Base-by-base conservation (phyloP, 2,113 vertebrate species). In the Archilochus colubris region DNA sequence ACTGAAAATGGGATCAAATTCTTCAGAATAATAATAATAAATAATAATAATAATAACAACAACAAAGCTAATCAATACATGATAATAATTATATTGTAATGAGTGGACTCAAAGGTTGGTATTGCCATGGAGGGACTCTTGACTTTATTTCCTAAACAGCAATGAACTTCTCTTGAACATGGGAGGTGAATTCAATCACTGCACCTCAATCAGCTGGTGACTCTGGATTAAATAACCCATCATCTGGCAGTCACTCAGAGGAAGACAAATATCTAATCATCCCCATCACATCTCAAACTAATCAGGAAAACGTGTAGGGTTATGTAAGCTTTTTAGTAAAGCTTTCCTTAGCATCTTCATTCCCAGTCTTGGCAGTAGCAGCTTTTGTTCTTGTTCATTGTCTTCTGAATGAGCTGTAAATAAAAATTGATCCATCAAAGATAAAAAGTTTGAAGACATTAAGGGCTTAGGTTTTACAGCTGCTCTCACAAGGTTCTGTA, bases 41-140 rank as follows among this genome's bases (percentile, higher is more conserved):
- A 38, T 38, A 2, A 38, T 10, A 38, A 38, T 82, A 62, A 16
- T 54, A 72, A 64, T 23, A 57, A 64, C 23, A 57, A 57, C 15
- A 59, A 10, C 2, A 54, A 2, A 24, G 38, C 1, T 61, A 33
- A 59, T 67, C 70, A 67, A 54, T 54, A 30, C 0, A 1, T 36
- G 3, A 2, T 0, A 1, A 15, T 40, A 72, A n/a, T 9, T 10
- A 54, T 16, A 8, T 5, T 0, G 0, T 4, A 63, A 4, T 24
- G 8, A 5, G 2, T 19, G 70, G 18, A 13, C 15, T 83, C 2
- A 8, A 12, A 57, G 14, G 14, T 28, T 64, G 36, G 14, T 68
- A 13, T 38, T 66, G 30, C 21, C 18, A 21, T 7, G 14, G 61
- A 72, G 33, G 27, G 38, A 78, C 51, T 14, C 33, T 58, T 54